Evolutionary conservation across 2,888 invertebrate species (phyloP).

Genomic region (Trachelus stipa): DNA sequence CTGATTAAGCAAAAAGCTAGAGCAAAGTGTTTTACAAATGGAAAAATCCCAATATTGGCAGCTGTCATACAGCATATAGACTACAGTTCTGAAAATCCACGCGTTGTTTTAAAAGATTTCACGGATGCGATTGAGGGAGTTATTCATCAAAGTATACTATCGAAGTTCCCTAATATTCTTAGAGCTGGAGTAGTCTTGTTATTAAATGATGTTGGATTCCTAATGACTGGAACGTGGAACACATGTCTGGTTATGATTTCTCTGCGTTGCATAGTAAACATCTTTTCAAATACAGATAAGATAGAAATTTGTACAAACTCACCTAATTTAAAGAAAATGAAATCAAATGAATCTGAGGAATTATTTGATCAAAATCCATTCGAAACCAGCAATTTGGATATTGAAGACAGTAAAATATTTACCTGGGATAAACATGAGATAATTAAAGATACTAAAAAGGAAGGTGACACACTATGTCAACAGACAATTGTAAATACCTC

Average conservation of each 20-base stretch:
- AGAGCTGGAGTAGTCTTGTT: slow-evolving; percentile 56
- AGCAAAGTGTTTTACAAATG: slow-evolving; percentile 38
- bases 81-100: slow-evolving; percentile 58
- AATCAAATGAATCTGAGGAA: slow-evolving; percentile 9
- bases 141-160: slow-evolving; percentile 64
- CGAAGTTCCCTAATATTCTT: slow-evolving; percentile 56
- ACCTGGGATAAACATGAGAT: background rate
- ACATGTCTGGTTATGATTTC: slow-evolving; percentile 56
- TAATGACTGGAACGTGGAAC: slow-evolving; percentile 40
- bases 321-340: slow-evolving; percentile 3
- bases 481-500: background rate
- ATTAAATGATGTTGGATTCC: slow-evolving; percentile 54
- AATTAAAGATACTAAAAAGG: background rate
- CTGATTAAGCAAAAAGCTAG: slow-evolving; percentile 48
- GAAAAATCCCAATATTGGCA: slow-evolving; percentile 57
- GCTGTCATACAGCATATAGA: slow-evolving; percentile 59
- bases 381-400: background rate
- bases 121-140: slow-evolving; percentile 65
- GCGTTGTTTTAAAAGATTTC: slow-evolving; percentile 59
- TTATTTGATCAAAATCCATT: background rate
- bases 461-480: background rate
- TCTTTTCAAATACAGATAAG: slow-evolving; percentile 53
- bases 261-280: slow-evolving; percentile 51
- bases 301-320: slow-evolving; percentile 8
- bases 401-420: slow-evolving; percentile 5